Evolutionary conservation across 2,888 invertebrate genomes (phyloP).

Genomic region (Orthonevra nobilis): DNA sequence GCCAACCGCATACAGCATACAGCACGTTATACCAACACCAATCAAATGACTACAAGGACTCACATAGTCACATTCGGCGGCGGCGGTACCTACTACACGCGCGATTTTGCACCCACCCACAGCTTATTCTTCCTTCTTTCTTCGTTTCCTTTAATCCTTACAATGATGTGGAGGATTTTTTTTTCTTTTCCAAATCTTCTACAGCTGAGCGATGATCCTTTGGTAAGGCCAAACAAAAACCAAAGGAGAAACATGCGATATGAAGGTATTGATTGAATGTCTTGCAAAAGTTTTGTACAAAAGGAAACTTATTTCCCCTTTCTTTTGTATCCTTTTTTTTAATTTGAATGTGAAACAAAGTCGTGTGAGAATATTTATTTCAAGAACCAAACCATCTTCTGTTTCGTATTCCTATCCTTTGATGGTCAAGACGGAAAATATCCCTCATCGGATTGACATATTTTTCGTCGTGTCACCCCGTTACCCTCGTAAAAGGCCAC

Average conservation of each 20-base stretch:
- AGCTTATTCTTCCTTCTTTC: background rate
- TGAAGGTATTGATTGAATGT: slow-evolving; percentile 12
- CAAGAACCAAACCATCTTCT: background rate
- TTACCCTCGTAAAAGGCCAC: too few species aligned
- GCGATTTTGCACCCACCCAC: slow-evolving; percentile 26
- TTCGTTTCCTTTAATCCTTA: background rate
- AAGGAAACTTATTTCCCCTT: background rate
- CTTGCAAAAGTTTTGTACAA: background rate
- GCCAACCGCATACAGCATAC: slow-evolving; percentile 61
- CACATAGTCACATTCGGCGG: slow-evolving; percentile 5
- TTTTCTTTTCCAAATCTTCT: too few species aligned
- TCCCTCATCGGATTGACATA: background rate
- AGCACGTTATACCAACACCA: slow-evolving; percentile 62
- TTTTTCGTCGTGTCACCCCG: background rate
- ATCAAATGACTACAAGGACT: slow-evolving; percentile 62
- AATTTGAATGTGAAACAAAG: background rate
- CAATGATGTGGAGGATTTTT: background rate
- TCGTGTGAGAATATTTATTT: slow-evolving; percentile 2
- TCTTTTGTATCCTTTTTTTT: background rate
- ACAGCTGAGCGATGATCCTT: slow-evolving; percentile 1
- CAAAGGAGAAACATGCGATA: too few species aligned
- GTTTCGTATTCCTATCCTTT: slow-evolving; percentile 12
- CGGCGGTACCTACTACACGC: slow-evolving; percentile 6
- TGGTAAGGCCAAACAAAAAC: too few species aligned
- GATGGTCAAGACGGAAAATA: slow-evolving; percentile 14